Conservation (phyloP, 2,888 invertebrate genomes). For the Drosophila mayaguana region DNA sequence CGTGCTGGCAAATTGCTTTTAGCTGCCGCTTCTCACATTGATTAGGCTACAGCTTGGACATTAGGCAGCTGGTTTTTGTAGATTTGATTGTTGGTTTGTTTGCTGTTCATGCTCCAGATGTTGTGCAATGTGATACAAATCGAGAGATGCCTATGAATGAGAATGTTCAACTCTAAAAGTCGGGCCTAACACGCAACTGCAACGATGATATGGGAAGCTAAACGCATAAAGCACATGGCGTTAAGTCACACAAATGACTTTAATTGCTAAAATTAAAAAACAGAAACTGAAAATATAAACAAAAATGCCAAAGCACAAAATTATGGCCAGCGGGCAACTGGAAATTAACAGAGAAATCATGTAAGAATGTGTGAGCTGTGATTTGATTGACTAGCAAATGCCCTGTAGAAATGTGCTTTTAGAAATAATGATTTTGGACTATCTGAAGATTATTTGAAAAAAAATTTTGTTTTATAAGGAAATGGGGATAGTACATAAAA, state of each 20-base stretch:
- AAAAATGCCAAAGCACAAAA: constrained; percentile 25
- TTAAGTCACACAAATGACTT: constrained; percentile 69
- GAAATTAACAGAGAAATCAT: constrained; percentile 31
- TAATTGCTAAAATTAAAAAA: constrained; percentile 58
- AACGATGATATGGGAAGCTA: constrained; percentile 16
- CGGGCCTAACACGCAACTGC: constrained; percentile 22
- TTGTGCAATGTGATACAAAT: constrained; percentile 60
- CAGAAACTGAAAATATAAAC: constrained; percentile 11
- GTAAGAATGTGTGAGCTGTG: not conserved
- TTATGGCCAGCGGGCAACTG: constrained; percentile 35
- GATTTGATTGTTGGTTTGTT: not conserved
- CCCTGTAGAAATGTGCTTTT: constrained; percentile 1
- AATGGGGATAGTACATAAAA: too few relatives aligned
- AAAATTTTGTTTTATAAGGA: too few relatives aligned
- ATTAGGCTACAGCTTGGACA: constrained; percentile 38
- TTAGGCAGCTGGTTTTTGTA: constrained; percentile 8
- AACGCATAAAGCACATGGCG: constrained; percentile 48
- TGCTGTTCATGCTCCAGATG: constrained; percentile 68
- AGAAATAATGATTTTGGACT: not conserved
- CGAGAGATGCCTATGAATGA: constrained; percentile 40
- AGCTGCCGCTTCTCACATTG: constrained; percentile 66
- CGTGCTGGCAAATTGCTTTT: constrained; percentile 55
- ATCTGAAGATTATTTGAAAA: not conserved
- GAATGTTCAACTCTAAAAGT: constrained; percentile 18
- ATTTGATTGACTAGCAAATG: constrained; percentile 13